Percentiles rank a stretch among this genome's conserved stretches.
These are phyloP conservation scores for Arvicanthis niloticus DNA, from an alignment of 2,113 vertebrate species.

Conservation along the genomic window DNA sequence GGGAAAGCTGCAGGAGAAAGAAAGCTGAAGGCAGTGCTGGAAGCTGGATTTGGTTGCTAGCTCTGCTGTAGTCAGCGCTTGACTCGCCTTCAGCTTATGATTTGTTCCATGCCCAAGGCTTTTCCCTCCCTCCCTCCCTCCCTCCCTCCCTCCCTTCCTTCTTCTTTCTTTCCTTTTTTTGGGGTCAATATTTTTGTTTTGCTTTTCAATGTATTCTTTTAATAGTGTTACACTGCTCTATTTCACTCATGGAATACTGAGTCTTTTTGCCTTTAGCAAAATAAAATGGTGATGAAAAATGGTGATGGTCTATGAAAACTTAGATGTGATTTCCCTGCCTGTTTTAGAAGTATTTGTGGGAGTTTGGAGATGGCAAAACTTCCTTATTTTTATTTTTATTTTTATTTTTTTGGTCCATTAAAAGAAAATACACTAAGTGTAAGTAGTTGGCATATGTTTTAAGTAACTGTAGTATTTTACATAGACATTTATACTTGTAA, in stretches of 20 bases:
- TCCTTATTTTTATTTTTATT: not conserved
- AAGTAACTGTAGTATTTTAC: constrained; percentile 3
- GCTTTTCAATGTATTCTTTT: constrained; percentile 13
- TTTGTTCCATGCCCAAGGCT: constrained; percentile 27
- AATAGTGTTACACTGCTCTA: not conserved
- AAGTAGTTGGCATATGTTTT: constrained; percentile 1
- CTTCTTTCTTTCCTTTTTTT: too few relatives aligned
- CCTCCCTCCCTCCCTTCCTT: too few relatives aligned
- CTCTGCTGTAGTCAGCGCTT: not conserved
- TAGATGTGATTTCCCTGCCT: not conserved
- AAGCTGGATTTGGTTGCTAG: not conserved
- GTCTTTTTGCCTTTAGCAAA: constrained; percentile 17
- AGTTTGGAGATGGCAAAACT: not conserved
- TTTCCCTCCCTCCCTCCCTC: not conserved
- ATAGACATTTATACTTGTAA: constrained; percentile 15
- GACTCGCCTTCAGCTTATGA: not conserved
- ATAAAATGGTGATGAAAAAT: constrained; percentile 3
- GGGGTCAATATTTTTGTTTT: constrained; percentile 11
- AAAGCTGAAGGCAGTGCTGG: constrained; percentile 11
- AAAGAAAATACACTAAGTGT: constrained; percentile 27
- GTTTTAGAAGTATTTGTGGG: not conserved
- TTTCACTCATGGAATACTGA: not conserved
- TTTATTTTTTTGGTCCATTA: not conserved
- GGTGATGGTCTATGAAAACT: not conserved
- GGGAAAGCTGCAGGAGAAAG: not conserved